phyloP scores from a whole-genome alignment of 2,797 vertebrate species.

The Distichodus sexfasciatus region DNA sequence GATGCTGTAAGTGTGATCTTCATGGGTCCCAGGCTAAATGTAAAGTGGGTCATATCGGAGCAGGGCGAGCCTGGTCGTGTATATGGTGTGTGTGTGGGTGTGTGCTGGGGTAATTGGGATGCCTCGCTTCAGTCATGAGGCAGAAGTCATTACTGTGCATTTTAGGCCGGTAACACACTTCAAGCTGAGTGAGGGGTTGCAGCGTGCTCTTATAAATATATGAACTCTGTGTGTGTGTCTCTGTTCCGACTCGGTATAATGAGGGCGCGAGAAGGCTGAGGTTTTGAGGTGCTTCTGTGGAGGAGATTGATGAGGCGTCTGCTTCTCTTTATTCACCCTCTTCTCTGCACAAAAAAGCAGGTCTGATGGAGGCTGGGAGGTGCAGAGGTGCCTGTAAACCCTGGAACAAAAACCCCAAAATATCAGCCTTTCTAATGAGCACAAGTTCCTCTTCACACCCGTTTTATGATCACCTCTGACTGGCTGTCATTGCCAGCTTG shows the following conservation, averaged over 20 bases:
- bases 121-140: constrained; percentile 34
- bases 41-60: constrained; percentile 32
- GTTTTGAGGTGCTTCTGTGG: constrained; percentile 37
- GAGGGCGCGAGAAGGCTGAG: constrained; percentile 19
- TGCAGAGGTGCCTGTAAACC: background rate
- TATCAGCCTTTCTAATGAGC: constrained; percentile 9
- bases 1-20: constrained; percentile 18
- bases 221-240: constrained; percentile 21
- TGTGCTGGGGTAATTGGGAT: constrained; percentile 33
- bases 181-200: constrained; percentile 30
- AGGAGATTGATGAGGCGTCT: constrained; percentile 26
- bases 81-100: too few relatives aligned
- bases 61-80: background rate
- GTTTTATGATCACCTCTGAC: constrained; percentile 3
- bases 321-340: constrained; percentile 35
- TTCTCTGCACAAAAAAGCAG: constrained; percentile 12
- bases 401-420: constrained; percentile 4
- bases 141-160: constrained; percentile 41
- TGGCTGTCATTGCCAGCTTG: constrained; percentile 4
- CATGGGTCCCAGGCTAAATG: constrained; percentile 30
- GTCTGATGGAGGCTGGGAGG: constrained; percentile 21
- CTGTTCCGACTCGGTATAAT: constrained; percentile 31
- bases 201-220: constrained; percentile 21
- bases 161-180: constrained; percentile 27
- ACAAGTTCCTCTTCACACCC: constrained; percentile 2